Conservation (phyloP, 1,140 invertebrate species). For the Caenorhabditis elegans region DNA sequence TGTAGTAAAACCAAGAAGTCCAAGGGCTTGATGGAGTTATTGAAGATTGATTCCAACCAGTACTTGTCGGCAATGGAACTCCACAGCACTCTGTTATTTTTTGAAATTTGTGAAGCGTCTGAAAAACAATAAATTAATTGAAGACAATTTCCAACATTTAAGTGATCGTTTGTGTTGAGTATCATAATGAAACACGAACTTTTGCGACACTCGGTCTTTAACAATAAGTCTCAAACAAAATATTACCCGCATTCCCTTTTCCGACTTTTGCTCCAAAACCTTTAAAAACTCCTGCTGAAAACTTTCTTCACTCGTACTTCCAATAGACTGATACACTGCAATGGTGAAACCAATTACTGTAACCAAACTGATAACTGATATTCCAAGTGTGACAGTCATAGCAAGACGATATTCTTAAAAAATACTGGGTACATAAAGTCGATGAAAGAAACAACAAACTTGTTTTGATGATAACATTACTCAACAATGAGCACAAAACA, state of each 20-base stretch:
- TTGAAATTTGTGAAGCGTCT: conserved; percentile 7
- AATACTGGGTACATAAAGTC: no score
- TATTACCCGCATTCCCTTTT: neutral
- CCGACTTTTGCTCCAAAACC: neutral
- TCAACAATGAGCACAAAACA: neutral
- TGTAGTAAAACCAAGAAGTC: conserved; percentile 16
- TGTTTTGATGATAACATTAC: neutral
- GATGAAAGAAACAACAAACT: neutral
- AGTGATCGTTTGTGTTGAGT: neutral
- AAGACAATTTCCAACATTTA: neutral
- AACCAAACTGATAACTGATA: neutral
- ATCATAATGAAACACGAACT: no score
- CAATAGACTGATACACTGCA: neutral
- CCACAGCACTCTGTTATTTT: neutral
- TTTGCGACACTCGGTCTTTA: no score
- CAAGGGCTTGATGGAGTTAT: neutral
- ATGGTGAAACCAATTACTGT: neutral
- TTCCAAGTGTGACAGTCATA: neutral
- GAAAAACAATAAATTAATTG: neutral
- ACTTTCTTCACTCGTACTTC: neutral
- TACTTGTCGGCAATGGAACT: neutral
- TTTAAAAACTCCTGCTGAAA: neutral
- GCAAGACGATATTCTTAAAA: no score
- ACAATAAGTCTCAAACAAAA: no score
- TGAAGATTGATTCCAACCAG: neutral